A percentile compares a stretch with the other conserved stretches of the same genome.
These are phyloP conservation scores for Anthoscopus minutus DNA, from an alignment of 2,113 vertebrate species.

Conservation along the genomic window DNA sequence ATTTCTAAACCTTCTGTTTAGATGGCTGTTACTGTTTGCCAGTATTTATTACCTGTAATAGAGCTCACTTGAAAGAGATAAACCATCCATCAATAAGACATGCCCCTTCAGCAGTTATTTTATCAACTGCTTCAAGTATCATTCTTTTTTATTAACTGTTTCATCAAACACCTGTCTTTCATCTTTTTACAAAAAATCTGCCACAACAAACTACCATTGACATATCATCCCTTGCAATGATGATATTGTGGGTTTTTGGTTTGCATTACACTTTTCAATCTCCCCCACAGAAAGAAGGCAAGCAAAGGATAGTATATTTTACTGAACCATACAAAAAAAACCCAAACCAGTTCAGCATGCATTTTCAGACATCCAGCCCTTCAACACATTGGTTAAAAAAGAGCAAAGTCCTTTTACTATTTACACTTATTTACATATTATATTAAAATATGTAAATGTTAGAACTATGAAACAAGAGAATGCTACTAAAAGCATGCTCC, in stretches of 20 bases:
- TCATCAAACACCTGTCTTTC: not conserved
- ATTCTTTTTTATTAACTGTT: conserved; percentile 12
- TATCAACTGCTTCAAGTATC: not conserved
- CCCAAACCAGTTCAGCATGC: not conserved
- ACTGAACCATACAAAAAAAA: not conserved
- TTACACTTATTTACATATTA: not conserved
- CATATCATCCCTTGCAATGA: not conserved
- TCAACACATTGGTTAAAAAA: not conserved
- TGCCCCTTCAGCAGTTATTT: not conserved
- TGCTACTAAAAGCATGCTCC: not conserved
- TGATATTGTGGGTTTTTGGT: not conserved
- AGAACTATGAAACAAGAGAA: not conserved
- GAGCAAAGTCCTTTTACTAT: not conserved
- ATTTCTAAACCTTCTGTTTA: not conserved
- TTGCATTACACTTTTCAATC: not conserved
- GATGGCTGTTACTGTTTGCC: not conserved
- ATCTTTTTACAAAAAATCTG: not conserved
- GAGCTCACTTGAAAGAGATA: not conserved
- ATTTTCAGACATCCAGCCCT: not conserved
- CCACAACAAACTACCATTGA: not conserved
- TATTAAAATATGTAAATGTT: not conserved
- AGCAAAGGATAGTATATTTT: not conserved
- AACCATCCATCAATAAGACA: conserved; percentile 4
- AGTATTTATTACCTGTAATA: conserved; percentile 1
- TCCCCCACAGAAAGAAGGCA: not conserved